phyloP scores from a whole-genome alignment of 1,140 invertebrate species.

The Tyrophagus putrescentiae region DNA sequence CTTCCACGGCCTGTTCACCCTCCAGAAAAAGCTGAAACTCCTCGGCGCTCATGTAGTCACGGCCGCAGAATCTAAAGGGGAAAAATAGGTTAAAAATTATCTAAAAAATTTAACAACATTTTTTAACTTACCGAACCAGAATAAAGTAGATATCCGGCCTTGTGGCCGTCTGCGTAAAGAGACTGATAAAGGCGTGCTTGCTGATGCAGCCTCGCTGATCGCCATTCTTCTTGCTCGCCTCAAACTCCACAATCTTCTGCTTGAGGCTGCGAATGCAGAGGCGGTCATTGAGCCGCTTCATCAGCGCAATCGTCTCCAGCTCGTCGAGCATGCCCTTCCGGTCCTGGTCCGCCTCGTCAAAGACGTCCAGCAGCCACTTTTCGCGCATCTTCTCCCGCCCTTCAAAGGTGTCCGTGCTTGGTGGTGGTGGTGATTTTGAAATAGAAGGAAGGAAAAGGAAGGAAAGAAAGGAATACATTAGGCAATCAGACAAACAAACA shows the following conservation, averaged over 20 bases:
- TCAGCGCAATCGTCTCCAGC: conserved; percentile 38
- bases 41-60: conserved; percentile 45
- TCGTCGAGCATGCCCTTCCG: conserved; percentile 39
- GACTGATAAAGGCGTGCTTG: conserved; percentile 42
- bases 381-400: conserved; percentile 39
- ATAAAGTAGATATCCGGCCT: conserved; percentile 50
- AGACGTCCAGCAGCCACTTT: conserved; percentile 42
- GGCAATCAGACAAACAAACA: conserved; percentile 1
- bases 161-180: conserved; percentile 49
- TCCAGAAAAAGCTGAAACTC: conserved; percentile 47
- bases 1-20: conserved; percentile 47
- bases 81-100: conserved; percentile 13
- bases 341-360: conserved; percentile 38
- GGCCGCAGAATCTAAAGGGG: conserved; percentile 44
- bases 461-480: neutral
- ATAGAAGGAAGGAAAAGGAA: neutral
- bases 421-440: conserved; percentile 29
- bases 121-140: conserved; percentile 39
- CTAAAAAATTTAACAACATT: conserved; percentile 10
- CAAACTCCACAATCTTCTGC: conserved; percentile 42
- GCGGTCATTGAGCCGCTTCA: conserved; percentile 40
- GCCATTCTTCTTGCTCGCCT: conserved; percentile 35
- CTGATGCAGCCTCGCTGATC: conserved; percentile 39
- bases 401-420: conserved; percentile 33
- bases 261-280: conserved; percentile 38